Base-by-base conservation (phyloP, 2,113 vertebrate genomes). In the Pluvianellus socialis region DNA sequence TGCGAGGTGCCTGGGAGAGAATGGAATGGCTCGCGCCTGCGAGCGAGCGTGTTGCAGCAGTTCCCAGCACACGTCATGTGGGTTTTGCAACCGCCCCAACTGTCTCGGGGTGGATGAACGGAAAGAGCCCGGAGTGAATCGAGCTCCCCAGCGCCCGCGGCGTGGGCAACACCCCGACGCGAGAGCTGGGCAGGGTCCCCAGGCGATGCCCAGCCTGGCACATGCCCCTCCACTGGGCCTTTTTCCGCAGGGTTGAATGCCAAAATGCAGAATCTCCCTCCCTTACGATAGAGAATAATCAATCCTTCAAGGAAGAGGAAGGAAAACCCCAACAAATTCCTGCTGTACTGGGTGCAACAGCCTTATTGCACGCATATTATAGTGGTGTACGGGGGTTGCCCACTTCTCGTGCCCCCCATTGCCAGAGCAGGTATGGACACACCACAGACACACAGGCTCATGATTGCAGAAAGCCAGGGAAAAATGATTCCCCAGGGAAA, bases 31-130 rank as follows among this genome's bases (percentile, higher is more conserved):
- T 79, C 27, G 7, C 8, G 53, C 65, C 76, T 12, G 81, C 9
- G 55, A 97, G 79, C 10, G 52, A 97, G 93, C 96, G n/a, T 89
- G 96, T 96, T 94, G 75, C 66, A 26, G 96, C 96, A 95, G 79
- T 93, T 94, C 97, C 86, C 86, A 73, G 93, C 75, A 5, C 81
- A 26, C 91, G 90, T 97, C 94, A 96, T 22, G 79, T 0, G 86
- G 33, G 50, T 96, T 96, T 95, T 95, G 96, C 94, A 96, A 97
- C 83, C 52, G 22, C 73, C 73, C 59, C 88, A 38, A 63, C 90
- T 32, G 74, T 76, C 87, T 96, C 40, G 16, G 55, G 33, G 30
- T 38, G 68, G 81, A 45, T 55, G 76, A 12, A 73, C 8, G 12
- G 26, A 14, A 67, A 85, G 84, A 22, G 68, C 74, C 74, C 2